Conservation (phyloP, 2,113 vertebrate genomes). For the Enhydra lutris region DNA sequence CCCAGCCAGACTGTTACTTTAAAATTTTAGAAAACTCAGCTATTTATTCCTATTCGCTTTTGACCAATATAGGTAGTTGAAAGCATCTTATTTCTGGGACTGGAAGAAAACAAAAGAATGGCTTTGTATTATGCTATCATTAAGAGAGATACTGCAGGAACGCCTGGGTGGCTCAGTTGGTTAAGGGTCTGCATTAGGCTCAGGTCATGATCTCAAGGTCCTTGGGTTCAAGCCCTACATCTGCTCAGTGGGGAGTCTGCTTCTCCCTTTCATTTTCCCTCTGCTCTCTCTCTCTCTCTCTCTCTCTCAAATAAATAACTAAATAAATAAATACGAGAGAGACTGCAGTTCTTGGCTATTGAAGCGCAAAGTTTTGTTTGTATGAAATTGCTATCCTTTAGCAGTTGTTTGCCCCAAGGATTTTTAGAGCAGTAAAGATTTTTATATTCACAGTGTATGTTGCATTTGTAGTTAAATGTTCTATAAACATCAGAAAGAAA, state of each 20-base stretch:
- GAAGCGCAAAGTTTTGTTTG: conserved; percentile 33
- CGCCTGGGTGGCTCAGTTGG: not conserved
- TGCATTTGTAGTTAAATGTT: conserved; percentile 53
- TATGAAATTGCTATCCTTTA: conserved; percentile 35
- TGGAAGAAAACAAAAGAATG: not conserved
- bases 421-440: conserved; percentile 30
- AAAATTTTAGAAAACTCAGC: not conserved
- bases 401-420: conserved; percentile 4
- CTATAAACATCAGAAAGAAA: conserved; percentile 53
- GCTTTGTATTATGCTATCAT: not conserved
- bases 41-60: not conserved
- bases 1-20: not conserved
- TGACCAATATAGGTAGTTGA: not conserved
- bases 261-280: not conserved
- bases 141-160: not conserved
- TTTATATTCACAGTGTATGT: conserved; percentile 39
- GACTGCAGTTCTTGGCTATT: not conserved
- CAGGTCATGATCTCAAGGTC: not conserved
- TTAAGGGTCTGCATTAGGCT: not conserved
- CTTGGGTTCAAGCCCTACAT: not conserved
- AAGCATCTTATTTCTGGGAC: not conserved
- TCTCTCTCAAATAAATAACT: no score
- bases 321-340: not conserved
- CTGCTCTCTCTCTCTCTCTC: no score
- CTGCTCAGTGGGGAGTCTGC: not conserved